These are phyloP conservation scores for Leucophenga varia DNA, from an alignment of 1,140 invertebrate species.

Conservation along the genomic window DNA sequence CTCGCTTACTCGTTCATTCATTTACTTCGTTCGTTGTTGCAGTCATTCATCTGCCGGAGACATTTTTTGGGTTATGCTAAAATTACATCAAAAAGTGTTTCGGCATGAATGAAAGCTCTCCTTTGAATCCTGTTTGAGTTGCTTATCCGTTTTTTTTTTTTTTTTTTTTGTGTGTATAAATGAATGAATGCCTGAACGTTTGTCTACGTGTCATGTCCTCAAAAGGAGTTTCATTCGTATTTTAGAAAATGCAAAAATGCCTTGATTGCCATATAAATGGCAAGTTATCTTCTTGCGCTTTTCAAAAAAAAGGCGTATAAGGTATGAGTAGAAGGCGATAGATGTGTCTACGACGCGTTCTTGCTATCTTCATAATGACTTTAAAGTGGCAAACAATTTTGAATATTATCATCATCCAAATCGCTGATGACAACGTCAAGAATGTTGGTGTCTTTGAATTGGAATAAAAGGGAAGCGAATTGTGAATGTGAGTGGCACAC, in stretches of 20 bases:
- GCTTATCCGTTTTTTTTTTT: too few species aligned
- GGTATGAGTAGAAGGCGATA: slow-evolving; percentile 8
- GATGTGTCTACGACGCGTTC: slow-evolving; percentile 7
- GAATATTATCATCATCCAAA: too few species aligned
- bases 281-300: slow-evolving; percentile 14
- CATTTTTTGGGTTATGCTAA: slow-evolving; percentile 49
- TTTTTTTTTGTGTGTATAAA: too few species aligned
- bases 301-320: too few species aligned
- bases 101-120: slow-evolving; percentile 7
- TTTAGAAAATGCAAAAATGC: slow-evolving; percentile 30
- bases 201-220: slow-evolving; percentile 1
- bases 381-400: slow-evolving; percentile 43
- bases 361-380: slow-evolving; percentile 50
- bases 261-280: slow-evolving; percentile 29
- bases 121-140: too few species aligned
- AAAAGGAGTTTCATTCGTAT: neutral
- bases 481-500: too few species aligned
- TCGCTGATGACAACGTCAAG: too few species aligned
- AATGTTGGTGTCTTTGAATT: too few species aligned
- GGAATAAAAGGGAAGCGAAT: too few species aligned
- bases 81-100: slow-evolving; percentile 50
- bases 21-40: too few species aligned
- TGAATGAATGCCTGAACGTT: slow-evolving; percentile 25
- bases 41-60: too few species aligned
- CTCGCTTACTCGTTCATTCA: too few species aligned